phyloP scores from a whole-genome alignment of 37 sponge, comb jelly and placozoan genomes.

The Chondrilla cf. caribensis region DNA sequence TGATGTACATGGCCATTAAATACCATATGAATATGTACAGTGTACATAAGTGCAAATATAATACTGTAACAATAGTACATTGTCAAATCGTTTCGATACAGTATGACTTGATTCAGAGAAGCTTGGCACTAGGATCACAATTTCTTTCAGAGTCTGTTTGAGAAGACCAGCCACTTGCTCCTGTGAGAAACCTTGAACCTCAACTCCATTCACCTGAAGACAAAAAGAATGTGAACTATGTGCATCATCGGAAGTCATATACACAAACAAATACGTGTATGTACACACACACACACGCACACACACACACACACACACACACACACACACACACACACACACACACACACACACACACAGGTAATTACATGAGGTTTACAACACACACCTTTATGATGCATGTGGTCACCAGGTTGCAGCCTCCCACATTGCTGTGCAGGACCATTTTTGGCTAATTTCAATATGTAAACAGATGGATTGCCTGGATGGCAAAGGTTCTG shows the following conservation, averaged over 20 bases:
- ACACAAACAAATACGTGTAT: background rate
- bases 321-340: conserved; percentile 21
- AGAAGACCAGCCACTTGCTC: conserved; percentile 35
- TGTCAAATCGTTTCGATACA: too few species aligned
- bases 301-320: conserved; percentile 21
- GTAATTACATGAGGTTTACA: too few species aligned
- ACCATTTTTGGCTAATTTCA: too few species aligned
- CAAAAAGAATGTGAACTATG: background rate
- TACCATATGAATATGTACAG: too few species aligned
- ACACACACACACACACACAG: conserved; percentile 18
- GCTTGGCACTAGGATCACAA: conserved; percentile 36
- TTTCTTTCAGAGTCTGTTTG: background rate
- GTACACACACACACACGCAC: background rate
- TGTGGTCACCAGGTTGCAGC: too few species aligned
- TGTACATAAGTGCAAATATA: too few species aligned
- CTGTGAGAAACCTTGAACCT: conserved; percentile 22
- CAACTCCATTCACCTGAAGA: conserved; percentile 66
- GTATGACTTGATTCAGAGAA: conserved; percentile 46
- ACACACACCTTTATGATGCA: too few species aligned
- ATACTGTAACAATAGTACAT: too few species aligned
- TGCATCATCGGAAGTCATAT: too few species aligned
- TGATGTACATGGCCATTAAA: too few species aligned
- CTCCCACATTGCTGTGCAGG: too few species aligned
- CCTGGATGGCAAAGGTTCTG: background rate
- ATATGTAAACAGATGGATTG: too few species aligned